These are phyloP conservation scores for Dorcus hopei DNA, from an alignment of 2,888 invertebrate species.

Conservation along the genomic window DNA sequence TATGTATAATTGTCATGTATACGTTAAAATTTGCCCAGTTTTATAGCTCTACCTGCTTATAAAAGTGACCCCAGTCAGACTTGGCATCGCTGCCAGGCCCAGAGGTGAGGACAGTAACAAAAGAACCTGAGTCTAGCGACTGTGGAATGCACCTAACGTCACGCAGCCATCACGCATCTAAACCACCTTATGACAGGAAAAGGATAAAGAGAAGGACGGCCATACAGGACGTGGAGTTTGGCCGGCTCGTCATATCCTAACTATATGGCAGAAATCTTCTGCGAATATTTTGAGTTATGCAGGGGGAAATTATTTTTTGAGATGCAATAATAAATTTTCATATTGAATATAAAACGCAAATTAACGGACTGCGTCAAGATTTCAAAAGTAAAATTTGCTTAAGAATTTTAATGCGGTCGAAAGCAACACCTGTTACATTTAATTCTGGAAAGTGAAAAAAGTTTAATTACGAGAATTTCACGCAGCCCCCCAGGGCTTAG, in stretches of 20 bases:
- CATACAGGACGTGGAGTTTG: constrained; percentile 12
- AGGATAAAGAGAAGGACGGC: constrained; percentile 12
- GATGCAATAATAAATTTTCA: no score
- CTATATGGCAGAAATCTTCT: neutral
- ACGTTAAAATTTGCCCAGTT: constrained; percentile 10
- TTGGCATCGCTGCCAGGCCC: constrained; percentile 21
- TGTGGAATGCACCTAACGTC: constrained; percentile 23
- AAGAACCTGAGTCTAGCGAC: constrained; percentile 24
- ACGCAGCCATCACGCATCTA: constrained; percentile 13
- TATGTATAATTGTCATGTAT: constrained; percentile 13
- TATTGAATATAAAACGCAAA: no score
- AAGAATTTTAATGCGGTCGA: neutral
- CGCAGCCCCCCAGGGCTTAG: no score
- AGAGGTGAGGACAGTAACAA: constrained; percentile 26
- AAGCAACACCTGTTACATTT: neutral
- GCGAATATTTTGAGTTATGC: no score
- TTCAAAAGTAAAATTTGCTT: neutral
- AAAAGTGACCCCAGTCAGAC: constrained; percentile 1
- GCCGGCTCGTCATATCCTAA: constrained; percentile 8
- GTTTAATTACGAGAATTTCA: neutral
- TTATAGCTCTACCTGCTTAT: constrained; percentile 10
- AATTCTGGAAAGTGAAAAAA: neutral
- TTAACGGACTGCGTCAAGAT: neutral
- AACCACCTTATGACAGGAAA: constrained; percentile 16
- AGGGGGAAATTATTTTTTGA: no score